Evolutionary conservation across 2,888 invertebrate genomes (phyloP).

Genomic region (Bellardia pandia): DNA sequence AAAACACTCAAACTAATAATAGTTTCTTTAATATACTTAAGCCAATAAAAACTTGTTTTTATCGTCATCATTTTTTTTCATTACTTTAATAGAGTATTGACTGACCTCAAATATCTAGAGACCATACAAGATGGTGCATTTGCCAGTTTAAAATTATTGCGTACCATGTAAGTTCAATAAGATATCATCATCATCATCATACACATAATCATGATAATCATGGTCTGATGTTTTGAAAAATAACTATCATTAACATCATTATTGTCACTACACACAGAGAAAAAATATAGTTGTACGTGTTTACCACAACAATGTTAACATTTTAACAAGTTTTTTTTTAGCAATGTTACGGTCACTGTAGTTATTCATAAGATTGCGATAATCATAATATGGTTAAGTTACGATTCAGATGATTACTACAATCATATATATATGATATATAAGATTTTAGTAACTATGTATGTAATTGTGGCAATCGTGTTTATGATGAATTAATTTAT

Average conservation of each 20-base stretch:
- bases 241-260: background rate
- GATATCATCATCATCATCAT: background rate
- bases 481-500: no score
- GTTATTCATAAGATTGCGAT: no score
- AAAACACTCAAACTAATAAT: background rate
- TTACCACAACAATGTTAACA: no score
- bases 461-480: no score
- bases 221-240: background rate
- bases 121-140: constrained; percentile 83
- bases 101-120: constrained; percentile 81
- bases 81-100: constrained; percentile 77
- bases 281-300: no score
- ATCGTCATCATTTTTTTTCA: background rate
- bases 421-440: no score
- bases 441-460: no score
- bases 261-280: background rate
- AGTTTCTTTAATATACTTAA: background rate
- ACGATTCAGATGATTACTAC: no score
- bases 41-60: background rate
- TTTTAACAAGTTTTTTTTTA: no score
- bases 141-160: constrained; percentile 78
- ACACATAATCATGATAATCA: constrained; percentile 15
- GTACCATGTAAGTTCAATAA: constrained; percentile 79
- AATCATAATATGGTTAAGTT: no score
- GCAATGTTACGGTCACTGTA: no score